Percentiles rank a stretch among this genome's conserved stretches.
Conservation (phyloP, 53 echinoderm and acorn worm genomes). For the Arbacia lixula region DNA sequence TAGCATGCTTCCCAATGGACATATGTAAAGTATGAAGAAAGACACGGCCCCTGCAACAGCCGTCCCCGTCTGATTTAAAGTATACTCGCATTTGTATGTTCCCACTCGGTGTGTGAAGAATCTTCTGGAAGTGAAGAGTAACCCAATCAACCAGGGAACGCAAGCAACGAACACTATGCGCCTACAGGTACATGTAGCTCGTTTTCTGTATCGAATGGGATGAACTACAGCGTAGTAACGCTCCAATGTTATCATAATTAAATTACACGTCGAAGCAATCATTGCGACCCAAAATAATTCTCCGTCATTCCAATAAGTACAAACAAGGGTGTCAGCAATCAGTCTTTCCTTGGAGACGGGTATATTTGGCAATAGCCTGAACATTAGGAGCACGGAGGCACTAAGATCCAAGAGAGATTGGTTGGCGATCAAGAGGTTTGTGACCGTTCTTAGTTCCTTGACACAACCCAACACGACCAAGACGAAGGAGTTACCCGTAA, state of each 20-base stretch:
- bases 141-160: conserved; percentile 58
- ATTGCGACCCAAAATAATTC: conserved; percentile 60
- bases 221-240: conserved; percentile 68
- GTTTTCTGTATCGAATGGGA: conserved; percentile 56
- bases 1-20: too few relatives aligned
- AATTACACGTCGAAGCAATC: conserved; percentile 65
- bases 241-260: conserved; percentile 65
- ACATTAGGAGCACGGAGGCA: conserved; percentile 34
- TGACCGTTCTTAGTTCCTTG: conserved; percentile 36
- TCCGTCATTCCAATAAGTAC: too few relatives aligned
- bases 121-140: too few relatives aligned
- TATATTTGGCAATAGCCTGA: conserved; percentile 15
- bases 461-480: conserved; percentile 37
- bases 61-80: conserved; percentile 41
- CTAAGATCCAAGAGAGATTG: conserved; percentile 55
- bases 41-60: not conserved
- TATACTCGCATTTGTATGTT: too few relatives aligned
- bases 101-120: too few relatives aligned
- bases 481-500: conserved; percentile 37
- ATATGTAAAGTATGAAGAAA: too few relatives aligned
- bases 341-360: too few relatives aligned
- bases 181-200: conserved; percentile 23
- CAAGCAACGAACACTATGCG: conserved; percentile 1
- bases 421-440: conserved; percentile 55
- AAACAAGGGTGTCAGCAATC: too few relatives aligned